These are phyloP conservation scores for Muraenolepis orangiensis DNA, from an alignment of 2,797 vertebrate species.

Conservation along the genomic window DNA sequence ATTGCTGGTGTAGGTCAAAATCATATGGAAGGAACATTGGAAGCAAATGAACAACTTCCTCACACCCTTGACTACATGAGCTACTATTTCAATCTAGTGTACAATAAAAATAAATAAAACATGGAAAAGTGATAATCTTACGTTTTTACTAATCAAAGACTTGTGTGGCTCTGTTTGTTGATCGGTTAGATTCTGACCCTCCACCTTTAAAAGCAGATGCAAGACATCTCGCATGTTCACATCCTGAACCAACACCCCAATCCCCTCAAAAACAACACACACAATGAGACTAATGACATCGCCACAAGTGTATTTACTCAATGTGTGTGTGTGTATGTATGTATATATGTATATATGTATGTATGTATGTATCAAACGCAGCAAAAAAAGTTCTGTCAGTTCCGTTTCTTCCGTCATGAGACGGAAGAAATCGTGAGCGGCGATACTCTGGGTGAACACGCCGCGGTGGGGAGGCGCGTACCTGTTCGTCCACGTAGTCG, in stretches of 20 bases:
- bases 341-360: too few species aligned
- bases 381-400: background rate
- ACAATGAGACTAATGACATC: background rate
- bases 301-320: background rate
- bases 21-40: background rate
- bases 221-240: conserved; percentile 21
- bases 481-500: conserved; percentile 97
- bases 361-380: too few species aligned
- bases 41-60: background rate
- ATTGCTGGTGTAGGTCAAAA: conserved; percentile 2
- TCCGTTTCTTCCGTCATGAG: background rate
- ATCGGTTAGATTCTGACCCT: conserved; percentile 73
- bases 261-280: background rate
- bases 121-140: conserved; percentile 46
- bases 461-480: conserved; percentile 57
- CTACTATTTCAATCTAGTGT: background rate
- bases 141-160: conserved; percentile 79
- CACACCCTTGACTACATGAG: background rate
- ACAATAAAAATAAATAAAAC: background rate
- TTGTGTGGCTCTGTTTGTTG: conserved; percentile 78
- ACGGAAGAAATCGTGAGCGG: too few species aligned
- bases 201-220: conserved; percentile 78
- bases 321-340: too few species aligned
- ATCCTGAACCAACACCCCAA: background rate
- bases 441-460: too few species aligned